Percentiles rank a stretch among this genome's conserved stretches.
Evolutionary conservation across 2,888 invertebrate genomes (phyloP).

Genomic region (Drosophila tanythrix): DNA sequence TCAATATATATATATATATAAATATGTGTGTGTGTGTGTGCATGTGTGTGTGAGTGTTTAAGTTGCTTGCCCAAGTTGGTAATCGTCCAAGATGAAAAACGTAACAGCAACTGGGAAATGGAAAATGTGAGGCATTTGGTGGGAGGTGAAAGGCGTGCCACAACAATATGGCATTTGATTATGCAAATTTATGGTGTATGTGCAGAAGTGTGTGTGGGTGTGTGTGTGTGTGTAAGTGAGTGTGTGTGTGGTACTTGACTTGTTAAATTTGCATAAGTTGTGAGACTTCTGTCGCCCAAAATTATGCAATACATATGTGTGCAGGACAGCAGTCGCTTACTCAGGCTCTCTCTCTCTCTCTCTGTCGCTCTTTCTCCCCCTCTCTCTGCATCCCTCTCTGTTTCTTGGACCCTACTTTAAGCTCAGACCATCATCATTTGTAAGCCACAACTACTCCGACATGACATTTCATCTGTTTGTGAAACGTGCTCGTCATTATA

Average conservation of each 20-base stretch:
- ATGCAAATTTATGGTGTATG: conserved; percentile 63
- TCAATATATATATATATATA: conserved; percentile 11
- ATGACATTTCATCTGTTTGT: conserved; percentile 25
- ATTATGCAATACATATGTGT: conserved; percentile 69
- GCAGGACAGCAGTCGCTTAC: conserved; percentile 31
- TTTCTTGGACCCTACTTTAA: conserved; percentile 24
- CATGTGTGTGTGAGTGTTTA: conserved; percentile 5
- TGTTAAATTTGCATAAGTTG: conserved; percentile 77
- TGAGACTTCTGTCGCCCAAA: conserved; percentile 45
- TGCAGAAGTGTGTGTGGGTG: conserved; percentile 12
- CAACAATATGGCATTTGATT: conserved; percentile 79
- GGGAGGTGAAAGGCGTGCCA: conserved; percentile 18
- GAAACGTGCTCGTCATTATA: conserved; percentile 8
- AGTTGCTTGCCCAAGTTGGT: conserved; percentile 61
- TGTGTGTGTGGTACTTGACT: conserved; percentile 66
- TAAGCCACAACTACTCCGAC: conserved; percentile 15
- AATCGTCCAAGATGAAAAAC: conserved; percentile 73
- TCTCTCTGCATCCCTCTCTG: not conserved
- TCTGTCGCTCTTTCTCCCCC: not conserved
- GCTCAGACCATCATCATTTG: conserved; percentile 44
- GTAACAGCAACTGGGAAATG: conserved; percentile 32
- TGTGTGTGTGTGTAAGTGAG: conserved; percentile 16
- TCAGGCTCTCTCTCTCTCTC: not conserved
- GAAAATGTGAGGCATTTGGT: conserved; percentile 1
- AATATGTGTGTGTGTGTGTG: conserved; percentile 13